Conservation (phyloP, 2,113 vertebrate species). For the Caretta caretta region DNA sequence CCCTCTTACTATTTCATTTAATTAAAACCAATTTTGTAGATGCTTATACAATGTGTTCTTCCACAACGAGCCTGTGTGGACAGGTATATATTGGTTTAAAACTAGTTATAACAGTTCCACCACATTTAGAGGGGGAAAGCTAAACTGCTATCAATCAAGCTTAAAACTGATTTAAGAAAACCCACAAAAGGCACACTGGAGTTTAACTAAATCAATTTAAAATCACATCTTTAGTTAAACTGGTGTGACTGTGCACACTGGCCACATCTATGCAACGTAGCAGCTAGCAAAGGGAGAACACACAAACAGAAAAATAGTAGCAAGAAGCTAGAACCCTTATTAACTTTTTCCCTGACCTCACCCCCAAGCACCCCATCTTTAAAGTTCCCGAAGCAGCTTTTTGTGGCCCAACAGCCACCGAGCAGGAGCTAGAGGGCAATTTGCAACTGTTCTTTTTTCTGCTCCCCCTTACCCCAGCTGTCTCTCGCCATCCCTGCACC, state of each 20-base stretch:
- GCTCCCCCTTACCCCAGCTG: not conserved
- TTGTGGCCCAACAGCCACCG: not conserved
- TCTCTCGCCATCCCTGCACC: slow-evolving; percentile 6
- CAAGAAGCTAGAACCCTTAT: not conserved
- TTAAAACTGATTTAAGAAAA: not conserved
- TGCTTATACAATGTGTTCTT: not conserved
- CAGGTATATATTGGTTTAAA: slow-evolving; percentile 11
- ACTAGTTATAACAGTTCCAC: not conserved
- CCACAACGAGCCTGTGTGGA: not conserved
- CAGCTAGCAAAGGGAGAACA: not conserved
- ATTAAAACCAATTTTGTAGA: not conserved
- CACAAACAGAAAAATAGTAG: not conserved
- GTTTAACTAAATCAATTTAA: not conserved
- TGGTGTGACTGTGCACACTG: not conserved
- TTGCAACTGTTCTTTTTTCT: not conserved
- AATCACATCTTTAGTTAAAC: not conserved
- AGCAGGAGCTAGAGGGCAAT: not conserved
- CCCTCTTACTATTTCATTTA: not conserved
- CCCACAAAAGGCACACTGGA: fast-evolving
- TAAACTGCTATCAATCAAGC: not conserved
- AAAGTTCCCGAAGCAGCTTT: not conserved
- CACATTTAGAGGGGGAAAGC: not conserved
- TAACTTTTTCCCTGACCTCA: not conserved
- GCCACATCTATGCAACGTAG: not conserved
- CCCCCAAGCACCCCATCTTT: not conserved